Percentiles rank a stretch among this genome's conserved stretches.
Conservation (phyloP, 1,140 invertebrate genomes). For the Probaryconus sp. region DNA sequence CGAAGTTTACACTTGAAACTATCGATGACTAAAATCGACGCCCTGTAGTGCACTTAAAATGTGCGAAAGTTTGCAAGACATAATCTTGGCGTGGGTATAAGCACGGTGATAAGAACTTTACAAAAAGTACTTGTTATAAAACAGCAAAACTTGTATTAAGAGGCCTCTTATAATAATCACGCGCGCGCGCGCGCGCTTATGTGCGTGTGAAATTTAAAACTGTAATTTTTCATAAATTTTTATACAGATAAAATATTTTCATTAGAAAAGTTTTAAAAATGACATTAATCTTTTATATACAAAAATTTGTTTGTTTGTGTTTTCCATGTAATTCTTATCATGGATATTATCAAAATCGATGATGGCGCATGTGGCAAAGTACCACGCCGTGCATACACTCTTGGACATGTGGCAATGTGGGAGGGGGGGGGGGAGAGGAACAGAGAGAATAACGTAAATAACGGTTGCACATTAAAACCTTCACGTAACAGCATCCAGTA, state of each 20-base stretch:
- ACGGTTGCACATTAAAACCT: slow-evolving; percentile 74
- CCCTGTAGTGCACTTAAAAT: slow-evolving; percentile 21
- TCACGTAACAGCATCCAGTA: slow-evolving; percentile 74
- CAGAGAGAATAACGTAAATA: slow-evolving; percentile 38
- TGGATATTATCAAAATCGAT: slow-evolving; percentile 74
- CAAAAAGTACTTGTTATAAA: slow-evolving; percentile 16
- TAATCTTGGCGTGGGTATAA: slow-evolving; percentile 7
- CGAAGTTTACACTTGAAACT: slow-evolving; percentile 20
- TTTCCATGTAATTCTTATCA: no score
- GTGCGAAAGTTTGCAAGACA: slow-evolving; percentile 29
- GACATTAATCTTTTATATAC: no score
- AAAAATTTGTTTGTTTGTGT: no score
- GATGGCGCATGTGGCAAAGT: slow-evolving; percentile 70
- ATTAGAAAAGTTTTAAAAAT: no score
- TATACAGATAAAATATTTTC: no score
- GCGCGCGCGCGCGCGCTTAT: no score
- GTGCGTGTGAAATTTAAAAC: no score
- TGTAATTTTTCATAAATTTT: no score
- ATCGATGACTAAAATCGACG: slow-evolving; percentile 22
- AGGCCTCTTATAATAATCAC: no score
- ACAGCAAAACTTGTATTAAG: no score
- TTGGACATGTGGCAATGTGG: no score
- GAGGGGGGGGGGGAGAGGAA: slow-evolving; percentile 26
- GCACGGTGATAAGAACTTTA: slow-evolving; percentile 25
- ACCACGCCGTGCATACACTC: slow-evolving; percentile 11